phyloP scores from a whole-genome alignment of 2,797 vertebrate species.

The Dromococcyx pavoninus region DNA sequence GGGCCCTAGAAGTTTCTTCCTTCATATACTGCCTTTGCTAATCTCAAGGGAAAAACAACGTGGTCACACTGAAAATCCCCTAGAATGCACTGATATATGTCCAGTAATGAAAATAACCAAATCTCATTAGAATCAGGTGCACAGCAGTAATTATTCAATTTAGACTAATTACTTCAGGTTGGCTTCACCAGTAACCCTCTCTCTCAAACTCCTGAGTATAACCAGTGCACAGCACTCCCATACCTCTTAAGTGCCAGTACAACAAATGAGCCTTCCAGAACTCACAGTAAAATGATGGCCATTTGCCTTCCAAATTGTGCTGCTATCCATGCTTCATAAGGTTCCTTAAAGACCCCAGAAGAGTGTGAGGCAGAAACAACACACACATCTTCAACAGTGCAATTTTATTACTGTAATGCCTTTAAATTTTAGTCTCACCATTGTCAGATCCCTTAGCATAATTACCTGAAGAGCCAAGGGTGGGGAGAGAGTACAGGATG shows the following conservation, averaged over 20 bases:
- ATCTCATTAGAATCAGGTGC: background rate
- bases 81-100: background rate
- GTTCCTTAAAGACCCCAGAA: slow-evolving; percentile 13
- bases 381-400: background rate
- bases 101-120: background rate
- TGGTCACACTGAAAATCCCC: background rate
- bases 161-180: background rate
- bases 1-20: background rate
- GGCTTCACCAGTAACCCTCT: background rate
- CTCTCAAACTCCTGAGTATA: background rate
- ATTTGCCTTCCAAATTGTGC: slow-evolving; percentile 43
- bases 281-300: background rate
- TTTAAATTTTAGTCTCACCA: background rate
- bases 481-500: background rate
- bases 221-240: background rate
- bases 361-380: slow-evolving; percentile 20
- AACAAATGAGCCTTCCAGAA: slow-evolving; percentile 7
- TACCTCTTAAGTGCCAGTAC: background rate
- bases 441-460: background rate
- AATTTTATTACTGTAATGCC: background rate
- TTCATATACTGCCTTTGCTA: background rate
- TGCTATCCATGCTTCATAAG: background rate
- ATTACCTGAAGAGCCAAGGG: background rate
- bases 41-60: background rate
- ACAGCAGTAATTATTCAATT: background rate